phyloP scores from a whole-genome alignment of 2,888 invertebrate species.

The Microctonus hyperodae region DNA sequence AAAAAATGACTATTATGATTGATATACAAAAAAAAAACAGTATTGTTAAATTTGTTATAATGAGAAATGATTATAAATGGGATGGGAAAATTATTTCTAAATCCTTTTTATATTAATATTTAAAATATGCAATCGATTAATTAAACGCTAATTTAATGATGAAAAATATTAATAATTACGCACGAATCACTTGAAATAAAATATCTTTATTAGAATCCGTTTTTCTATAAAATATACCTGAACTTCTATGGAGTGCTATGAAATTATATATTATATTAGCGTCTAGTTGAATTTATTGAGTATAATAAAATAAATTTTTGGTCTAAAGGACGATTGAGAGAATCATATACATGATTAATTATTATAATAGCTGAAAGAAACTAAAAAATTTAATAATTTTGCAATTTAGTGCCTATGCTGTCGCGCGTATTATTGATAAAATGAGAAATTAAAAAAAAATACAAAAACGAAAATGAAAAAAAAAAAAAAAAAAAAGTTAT shows the following conservation, averaged over 20 bases:
- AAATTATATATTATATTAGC: background rate
- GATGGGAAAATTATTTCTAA: background rate
- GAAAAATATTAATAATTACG: slow-evolving; percentile 8
- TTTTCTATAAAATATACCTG: slow-evolving; percentile 24
- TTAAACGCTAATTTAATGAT: background rate
- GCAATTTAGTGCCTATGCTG: slow-evolving; percentile 35
- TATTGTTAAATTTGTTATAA: background rate
- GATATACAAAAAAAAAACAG: too few relatives aligned
- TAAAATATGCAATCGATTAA: background rate
- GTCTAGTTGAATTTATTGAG: slow-evolving; percentile 8
- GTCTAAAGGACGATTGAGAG: slow-evolving; percentile 8
- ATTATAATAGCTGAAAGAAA: slow-evolving; percentile 6
- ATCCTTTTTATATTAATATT: background rate
- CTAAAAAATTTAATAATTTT: slow-evolving; percentile 12
- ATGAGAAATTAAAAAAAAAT: slow-evolving; percentile 7
- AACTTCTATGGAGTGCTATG: slow-evolving; percentile 23
- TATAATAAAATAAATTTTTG: slow-evolving; percentile 5
- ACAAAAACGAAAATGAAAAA: slow-evolving; percentile 9
- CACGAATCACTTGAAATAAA: slow-evolving; percentile 14
- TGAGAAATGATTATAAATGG: background rate
- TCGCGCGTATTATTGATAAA: slow-evolving; percentile 28
- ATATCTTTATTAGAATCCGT: slow-evolving; percentile 13
- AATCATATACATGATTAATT: slow-evolving; percentile 11
- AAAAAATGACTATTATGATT: too few relatives aligned
- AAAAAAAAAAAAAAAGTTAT: slow-evolving; percentile 18